A percentile compares a stretch with the other conserved stretches of the same genome.
Evolutionary conservation across 2,797 vertebrate genomes (phyloP).

Genomic region (Parauchenoglanis ngamensis): DNA sequence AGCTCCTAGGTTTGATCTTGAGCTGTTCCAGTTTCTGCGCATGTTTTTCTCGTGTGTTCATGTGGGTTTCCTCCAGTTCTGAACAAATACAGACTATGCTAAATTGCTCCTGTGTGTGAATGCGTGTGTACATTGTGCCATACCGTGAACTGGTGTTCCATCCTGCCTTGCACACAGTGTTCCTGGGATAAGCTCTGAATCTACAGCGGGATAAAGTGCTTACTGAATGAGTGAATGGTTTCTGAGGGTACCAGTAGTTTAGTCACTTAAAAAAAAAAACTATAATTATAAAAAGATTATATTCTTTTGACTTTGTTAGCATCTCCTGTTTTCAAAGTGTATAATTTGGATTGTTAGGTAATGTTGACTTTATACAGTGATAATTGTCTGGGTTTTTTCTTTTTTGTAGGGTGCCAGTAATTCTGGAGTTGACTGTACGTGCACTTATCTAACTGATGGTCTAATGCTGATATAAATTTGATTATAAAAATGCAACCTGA

Average conservation of each 20-base stretch:
- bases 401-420: not conserved
- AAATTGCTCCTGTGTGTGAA: not conserved
- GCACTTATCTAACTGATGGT: slow-evolving; percentile 4
- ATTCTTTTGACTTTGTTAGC: too few species aligned
- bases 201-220: not conserved
- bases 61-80: not conserved
- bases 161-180: too few species aligned
- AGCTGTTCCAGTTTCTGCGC: not conserved
- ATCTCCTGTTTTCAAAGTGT: not conserved
- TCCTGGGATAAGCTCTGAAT: not conserved
- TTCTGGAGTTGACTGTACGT: not conserved
- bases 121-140: not conserved
- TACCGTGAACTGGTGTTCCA: not conserved
- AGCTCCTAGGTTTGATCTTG: not conserved
- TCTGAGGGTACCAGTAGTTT: not conserved
- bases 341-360: not conserved
- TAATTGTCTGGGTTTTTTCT: not conserved
- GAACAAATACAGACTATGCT: not conserved
- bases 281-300: not conserved
- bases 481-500: slow-evolving; percentile 56
- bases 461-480: slow-evolving; percentile 36
- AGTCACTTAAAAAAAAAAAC: not conserved
- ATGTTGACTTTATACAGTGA: not conserved
- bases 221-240: not conserved
- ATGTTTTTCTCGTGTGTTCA: not conserved